phyloP scores from a whole-genome alignment of 1,140 invertebrate genomes.

The Camponotus vicinus region DNA sequence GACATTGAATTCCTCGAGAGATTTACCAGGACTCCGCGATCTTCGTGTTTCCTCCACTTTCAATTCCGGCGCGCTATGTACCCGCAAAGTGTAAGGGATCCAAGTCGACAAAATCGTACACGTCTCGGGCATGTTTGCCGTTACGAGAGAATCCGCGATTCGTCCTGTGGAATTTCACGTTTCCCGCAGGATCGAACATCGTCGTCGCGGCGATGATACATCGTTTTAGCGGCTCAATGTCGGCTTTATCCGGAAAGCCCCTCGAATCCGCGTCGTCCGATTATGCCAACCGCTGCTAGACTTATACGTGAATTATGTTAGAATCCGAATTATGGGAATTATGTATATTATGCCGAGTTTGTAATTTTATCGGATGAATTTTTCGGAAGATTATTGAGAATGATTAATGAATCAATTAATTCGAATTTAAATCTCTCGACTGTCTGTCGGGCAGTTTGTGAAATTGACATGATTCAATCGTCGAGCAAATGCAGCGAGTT shows the following conservation, averaged over 20 bases:
- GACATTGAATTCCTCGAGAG: constrained; percentile 67
- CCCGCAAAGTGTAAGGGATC: constrained; percentile 42
- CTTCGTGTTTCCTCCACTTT: constrained; percentile 69
- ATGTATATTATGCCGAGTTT: too few species aligned
- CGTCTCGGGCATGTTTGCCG: constrained; percentile 50
- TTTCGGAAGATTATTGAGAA: background rate
- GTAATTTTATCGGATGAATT: background rate
- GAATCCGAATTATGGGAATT: background rate
- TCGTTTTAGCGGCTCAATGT: constrained; percentile 29
- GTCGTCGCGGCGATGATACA: background rate
- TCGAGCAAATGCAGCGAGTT: constrained; percentile 7
- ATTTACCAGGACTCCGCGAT: constrained; percentile 68
- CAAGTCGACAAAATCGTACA: constrained; percentile 54
- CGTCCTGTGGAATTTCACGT: constrained; percentile 29
- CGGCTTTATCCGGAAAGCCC: background rate
- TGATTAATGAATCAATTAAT: background rate
- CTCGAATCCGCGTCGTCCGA: background rate
- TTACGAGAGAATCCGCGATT: constrained; percentile 19
- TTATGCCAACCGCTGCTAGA: background rate
- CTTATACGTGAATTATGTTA: too few species aligned
- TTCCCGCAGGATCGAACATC: constrained; percentile 38
- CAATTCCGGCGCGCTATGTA: constrained; percentile 53
- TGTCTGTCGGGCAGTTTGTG: background rate
- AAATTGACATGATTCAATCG: constrained; percentile 42
- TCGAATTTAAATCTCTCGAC: background rate